phyloP scores from a whole-genome alignment of 2,797 vertebrate genomes.

The Danio tinwini region DNA sequence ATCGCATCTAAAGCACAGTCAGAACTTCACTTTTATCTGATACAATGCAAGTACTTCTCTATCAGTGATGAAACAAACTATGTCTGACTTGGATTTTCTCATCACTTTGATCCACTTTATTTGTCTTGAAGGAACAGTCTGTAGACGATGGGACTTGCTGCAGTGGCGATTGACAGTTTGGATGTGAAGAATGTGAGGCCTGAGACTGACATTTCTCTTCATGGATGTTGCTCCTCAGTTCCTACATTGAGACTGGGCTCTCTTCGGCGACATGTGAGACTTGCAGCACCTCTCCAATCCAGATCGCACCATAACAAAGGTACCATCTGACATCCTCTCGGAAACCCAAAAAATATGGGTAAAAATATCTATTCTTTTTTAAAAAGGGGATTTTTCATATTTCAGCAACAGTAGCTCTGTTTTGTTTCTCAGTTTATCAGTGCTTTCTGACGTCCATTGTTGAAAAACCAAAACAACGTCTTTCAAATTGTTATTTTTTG shows the following conservation, averaged over 20 bases:
- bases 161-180: constrained; percentile 68
- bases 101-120: constrained; percentile 57
- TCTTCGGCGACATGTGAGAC: constrained; percentile 41
- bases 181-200: constrained; percentile 84
- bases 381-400: constrained; percentile 87
- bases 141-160: constrained; percentile 82
- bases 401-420: constrained; percentile 81
- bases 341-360: constrained; percentile 87
- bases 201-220: constrained; percentile 85
- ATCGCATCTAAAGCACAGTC: constrained; percentile 99
- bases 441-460: constrained; percentile 83
- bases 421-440: constrained; percentile 82
- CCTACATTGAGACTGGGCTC: constrained; percentile 43
- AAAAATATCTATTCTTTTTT: constrained; percentile 86
- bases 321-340: constrained; percentile 70
- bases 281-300: constrained; percentile 37
- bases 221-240: constrained; percentile 56
- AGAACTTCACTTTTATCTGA: constrained; percentile 96
- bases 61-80: constrained; percentile 85
- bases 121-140: constrained; percentile 84
- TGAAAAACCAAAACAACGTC: constrained; percentile 70
- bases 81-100: constrained; percentile 80
- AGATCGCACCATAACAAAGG: constrained; percentile 58
- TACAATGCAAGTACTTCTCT: constrained; percentile 92
- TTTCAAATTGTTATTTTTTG: constrained; percentile 81